Evolutionary conservation across 2,797 vertebrate genomes (phyloP).

Genomic region (Malacoraja senta): DNA sequence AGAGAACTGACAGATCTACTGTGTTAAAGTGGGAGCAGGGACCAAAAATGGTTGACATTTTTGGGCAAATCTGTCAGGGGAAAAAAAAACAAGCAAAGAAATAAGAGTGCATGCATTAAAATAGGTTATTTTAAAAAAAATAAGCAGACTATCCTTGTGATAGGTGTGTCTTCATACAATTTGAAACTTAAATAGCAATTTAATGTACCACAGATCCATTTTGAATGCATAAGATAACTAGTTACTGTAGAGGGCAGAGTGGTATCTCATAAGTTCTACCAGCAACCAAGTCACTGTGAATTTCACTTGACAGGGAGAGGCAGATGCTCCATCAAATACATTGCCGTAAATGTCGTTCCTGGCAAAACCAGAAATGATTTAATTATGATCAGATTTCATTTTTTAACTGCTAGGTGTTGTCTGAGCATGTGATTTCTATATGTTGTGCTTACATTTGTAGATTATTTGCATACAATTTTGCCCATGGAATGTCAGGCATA

Average conservation of each 20-base stretch:
- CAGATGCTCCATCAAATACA: neutral
- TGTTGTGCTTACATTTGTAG: neutral
- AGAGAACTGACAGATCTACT: too few species aligned
- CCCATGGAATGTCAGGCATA: neutral
- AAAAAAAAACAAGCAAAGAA: neutral
- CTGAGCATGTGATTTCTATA: neutral
- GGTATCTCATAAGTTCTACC: neutral
- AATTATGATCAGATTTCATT: too few species aligned
- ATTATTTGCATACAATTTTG: neutral
- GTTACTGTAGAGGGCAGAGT: conserved; percentile 27
- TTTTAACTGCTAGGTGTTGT: neutral
- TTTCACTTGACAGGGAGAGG: neutral
- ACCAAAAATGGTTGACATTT: neutral
- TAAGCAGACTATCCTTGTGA: neutral
- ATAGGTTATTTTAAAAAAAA: neutral
- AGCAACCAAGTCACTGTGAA: neutral
- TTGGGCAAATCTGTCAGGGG: neutral
- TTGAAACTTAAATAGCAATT: neutral
- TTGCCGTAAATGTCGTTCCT: neutral
- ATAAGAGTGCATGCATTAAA: neutral
- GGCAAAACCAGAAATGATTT: neutral
- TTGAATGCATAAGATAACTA: neutral
- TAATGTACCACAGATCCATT: neutral
- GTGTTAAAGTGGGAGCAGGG: too few species aligned
- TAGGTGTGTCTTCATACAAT: neutral